phyloP scores from a whole-genome alignment of 2,888 invertebrate species.

The Sesamia inferens region DNA sequence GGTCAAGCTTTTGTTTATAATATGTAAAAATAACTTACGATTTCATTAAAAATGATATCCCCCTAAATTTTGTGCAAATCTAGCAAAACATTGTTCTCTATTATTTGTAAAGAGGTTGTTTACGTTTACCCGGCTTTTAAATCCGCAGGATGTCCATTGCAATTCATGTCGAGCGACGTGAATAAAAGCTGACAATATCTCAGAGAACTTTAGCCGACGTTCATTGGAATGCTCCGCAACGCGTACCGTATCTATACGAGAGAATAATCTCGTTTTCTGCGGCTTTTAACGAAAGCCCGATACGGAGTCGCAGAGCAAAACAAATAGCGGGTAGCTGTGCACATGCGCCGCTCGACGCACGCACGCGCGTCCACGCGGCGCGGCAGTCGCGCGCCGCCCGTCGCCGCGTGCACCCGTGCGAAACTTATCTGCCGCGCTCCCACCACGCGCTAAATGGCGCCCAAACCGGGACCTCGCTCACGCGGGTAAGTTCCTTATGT shows the following conservation, averaged over 20 bases:
- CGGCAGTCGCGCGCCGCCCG: slow-evolving; percentile 85
- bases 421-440: slow-evolving; percentile 67
- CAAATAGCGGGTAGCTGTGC: slow-evolving; percentile 80
- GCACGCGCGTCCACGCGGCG: slow-evolving; percentile 77
- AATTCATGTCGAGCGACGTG: slow-evolving; percentile 73
- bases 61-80: slow-evolving; percentile 24
- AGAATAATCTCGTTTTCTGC: slow-evolving; percentile 85
- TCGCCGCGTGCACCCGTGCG: slow-evolving; percentile 77
- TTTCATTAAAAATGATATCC: slow-evolving; percentile 23
- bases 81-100: slow-evolving; percentile 34
- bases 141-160: slow-evolving; percentile 67
- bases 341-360: slow-evolving; percentile 80
- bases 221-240: slow-evolving; percentile 80
- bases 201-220: slow-evolving; percentile 72
- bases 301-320: slow-evolving; percentile 81
- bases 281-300: slow-evolving; percentile 74
- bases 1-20: too few species aligned
- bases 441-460: slow-evolving; percentile 88
- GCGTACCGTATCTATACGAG: slow-evolving; percentile 79
- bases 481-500: slow-evolving; percentile 84
- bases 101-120: slow-evolving; percentile 58
- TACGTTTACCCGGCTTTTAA: slow-evolving; percentile 60
- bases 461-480: slow-evolving; percentile 82
- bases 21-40: slow-evolving; percentile 6
- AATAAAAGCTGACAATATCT: slow-evolving; percentile 77